These are phyloP conservation scores for Oryzias sinensis DNA, from an alignment of 2,797 vertebrate genomes.

Conservation along the genomic window DNA sequence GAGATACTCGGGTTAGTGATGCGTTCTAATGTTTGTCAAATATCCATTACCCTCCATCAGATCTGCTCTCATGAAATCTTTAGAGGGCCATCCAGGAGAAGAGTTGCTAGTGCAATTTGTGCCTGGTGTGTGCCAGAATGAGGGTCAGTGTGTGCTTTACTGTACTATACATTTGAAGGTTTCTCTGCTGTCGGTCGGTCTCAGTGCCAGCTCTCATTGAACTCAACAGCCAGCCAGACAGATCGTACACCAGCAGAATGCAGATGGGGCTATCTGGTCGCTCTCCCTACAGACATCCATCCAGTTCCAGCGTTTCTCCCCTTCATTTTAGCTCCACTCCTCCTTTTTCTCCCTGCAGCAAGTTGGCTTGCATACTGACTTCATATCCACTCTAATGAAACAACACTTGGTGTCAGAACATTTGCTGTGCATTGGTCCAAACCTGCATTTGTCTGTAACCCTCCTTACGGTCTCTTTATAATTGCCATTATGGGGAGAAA, in stretches of 20 bases:
- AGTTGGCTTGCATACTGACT: slow-evolving; percentile 51
- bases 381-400: slow-evolving; percentile 52
- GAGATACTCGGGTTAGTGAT: too few species aligned
- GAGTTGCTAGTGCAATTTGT: neutral
- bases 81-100: neutral
- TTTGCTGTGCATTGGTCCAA: slow-evolving; percentile 34
- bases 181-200: slow-evolving; percentile 25
- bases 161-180: slow-evolving; percentile 29
- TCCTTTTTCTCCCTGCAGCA: slow-evolving; percentile 12
- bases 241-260: slow-evolving; percentile 53
- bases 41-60: neutral
- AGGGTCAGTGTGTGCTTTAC: slow-evolving; percentile 5
- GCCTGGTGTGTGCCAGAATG: neutral
- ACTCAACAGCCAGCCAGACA: slow-evolving; percentile 54
- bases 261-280: slow-evolving; percentile 63
- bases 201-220: slow-evolving; percentile 45
- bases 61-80: neutral
- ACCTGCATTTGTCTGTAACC: slow-evolving; percentile 59
- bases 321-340: slow-evolving; percentile 17
- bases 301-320: slow-evolving; percentile 37
- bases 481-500: slow-evolving; percentile 61
- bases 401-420: slow-evolving; percentile 44
- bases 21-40: neutral
- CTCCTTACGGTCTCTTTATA: slow-evolving; percentile 64
- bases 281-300: slow-evolving; percentile 29